Conservation (phyloP, 2,113 vertebrate species). For the Psettodes erumei region DNA sequence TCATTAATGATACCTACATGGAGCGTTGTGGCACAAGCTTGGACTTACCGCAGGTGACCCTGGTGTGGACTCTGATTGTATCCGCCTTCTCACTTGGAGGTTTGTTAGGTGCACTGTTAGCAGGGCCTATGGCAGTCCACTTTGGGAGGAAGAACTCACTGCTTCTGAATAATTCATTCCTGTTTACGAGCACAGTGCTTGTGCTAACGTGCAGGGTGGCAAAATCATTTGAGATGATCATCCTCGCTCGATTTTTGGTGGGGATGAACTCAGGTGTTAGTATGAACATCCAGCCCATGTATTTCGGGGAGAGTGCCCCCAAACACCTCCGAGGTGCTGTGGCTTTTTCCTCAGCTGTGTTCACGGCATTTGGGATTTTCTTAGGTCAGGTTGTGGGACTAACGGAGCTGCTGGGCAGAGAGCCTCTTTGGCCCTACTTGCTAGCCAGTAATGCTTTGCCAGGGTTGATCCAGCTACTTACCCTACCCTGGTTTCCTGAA, state of each 20-base stretch:
- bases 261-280: constrained; percentile 89
- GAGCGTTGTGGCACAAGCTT: constrained; percentile 79
- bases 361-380: constrained; percentile 88
- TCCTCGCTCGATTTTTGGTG: constrained; percentile 86
- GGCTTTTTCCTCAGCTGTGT: constrained; percentile 88
- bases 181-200: constrained; percentile 78
- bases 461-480: constrained; percentile 85
- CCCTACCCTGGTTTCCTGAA: constrained; percentile 90
- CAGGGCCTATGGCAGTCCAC: constrained; percentile 86
- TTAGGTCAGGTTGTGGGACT: constrained; percentile 89
- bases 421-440: constrained; percentile 87
- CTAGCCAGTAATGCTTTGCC: constrained; percentile 89
- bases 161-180: constrained; percentile 87
- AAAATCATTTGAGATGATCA: constrained; percentile 89
- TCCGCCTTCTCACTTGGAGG: constrained; percentile 88
- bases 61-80: constrained; percentile 89
- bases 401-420: constrained; percentile 87
- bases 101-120: constrained; percentile 84
- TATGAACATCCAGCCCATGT: constrained; percentile 94
- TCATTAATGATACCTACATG: constrained; percentile 88
- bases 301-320: constrained; percentile 90
- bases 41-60: constrained; percentile 74
- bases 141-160: constrained; percentile 90
- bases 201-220: constrained; percentile 83
- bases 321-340: constrained; percentile 88